These are phyloP conservation scores for Drosophila fuyamai DNA, from an alignment of 1,140 invertebrate genomes.

Conservation along the genomic window DNA sequence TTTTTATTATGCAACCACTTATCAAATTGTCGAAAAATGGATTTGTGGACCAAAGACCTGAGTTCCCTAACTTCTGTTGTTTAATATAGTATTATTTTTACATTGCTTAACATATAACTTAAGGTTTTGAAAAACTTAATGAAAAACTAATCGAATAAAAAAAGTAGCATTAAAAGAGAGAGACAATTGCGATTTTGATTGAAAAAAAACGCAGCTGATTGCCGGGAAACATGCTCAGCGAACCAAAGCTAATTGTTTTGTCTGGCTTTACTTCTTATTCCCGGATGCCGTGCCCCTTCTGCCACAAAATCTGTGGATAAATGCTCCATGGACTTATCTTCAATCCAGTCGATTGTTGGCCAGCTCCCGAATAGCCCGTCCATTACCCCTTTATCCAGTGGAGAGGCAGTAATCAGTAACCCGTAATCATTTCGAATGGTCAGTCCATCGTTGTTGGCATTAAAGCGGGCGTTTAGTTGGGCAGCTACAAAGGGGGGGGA, in stretches of 20 bases:
- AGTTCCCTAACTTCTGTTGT: too few relatives aligned
- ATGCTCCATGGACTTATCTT: conserved; percentile 21
- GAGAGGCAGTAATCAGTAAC: conserved; percentile 58
- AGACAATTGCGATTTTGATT: conserved; percentile 11
- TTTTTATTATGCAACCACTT: too few relatives aligned
- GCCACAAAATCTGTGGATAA: conserved; percentile 5
- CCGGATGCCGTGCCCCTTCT: conserved; percentile 2
- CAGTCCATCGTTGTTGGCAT: conserved; percentile 44
- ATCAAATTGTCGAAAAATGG: too few relatives aligned
- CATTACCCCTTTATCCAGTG: conserved; percentile 11
- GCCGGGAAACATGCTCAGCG: conserved; percentile 22
- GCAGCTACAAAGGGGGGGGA: too few relatives aligned
- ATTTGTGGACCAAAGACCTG: too few relatives aligned
- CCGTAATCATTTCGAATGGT: conserved; percentile 58
- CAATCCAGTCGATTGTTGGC: conserved; percentile 9
- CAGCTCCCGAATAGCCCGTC: background rate
- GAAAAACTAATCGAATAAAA: conserved; percentile 19
- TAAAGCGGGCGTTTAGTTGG: conserved; percentile 21
- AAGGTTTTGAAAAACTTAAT: background rate
- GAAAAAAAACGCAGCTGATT: conserved; percentile 6
- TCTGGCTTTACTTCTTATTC: conserved; percentile 30
- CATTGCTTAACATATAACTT: too few relatives aligned
- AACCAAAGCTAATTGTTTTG: conserved; percentile 49
- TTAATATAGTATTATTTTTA: too few relatives aligned
- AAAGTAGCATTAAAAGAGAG: background rate